phyloP scores from a whole-genome alignment of 2,113 vertebrate genomes.

The Microtus oregoni region DNA sequence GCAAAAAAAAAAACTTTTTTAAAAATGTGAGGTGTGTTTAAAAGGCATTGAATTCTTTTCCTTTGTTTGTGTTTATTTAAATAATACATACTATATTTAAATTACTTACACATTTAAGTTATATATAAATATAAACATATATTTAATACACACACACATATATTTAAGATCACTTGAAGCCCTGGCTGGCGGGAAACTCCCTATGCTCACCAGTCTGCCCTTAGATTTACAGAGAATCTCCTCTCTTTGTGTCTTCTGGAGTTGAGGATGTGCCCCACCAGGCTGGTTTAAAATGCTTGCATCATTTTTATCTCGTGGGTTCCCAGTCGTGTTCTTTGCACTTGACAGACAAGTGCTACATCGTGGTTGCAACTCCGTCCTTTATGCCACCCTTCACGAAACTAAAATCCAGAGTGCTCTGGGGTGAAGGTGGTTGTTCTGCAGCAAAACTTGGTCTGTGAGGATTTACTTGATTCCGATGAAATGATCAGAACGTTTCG shows the following conservation, averaged over 20 bases:
- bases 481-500: conserved; percentile 30
- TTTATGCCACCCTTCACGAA: background rate
- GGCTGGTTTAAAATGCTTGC: background rate
- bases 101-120: background rate
- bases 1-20: background rate
- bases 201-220: background rate
- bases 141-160: too few relatives aligned
- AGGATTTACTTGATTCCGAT: conserved; percentile 8
- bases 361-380: too few relatives aligned
- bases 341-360: background rate
- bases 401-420: conserved; percentile 24
- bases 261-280: background rate
- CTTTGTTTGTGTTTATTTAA: conserved; percentile 21
- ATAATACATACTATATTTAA: background rate
- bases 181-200: background rate
- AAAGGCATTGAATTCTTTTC: background rate
- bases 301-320: background rate
- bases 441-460: background rate
- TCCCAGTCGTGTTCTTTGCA: too few relatives aligned
- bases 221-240: background rate
- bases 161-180: background rate
- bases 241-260: background rate
- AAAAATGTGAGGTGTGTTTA: background rate
- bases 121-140: too few relatives aligned
- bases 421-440: background rate